phyloP scores from a whole-genome alignment of 2,888 invertebrate species.

The Folsomia candida region DNA sequence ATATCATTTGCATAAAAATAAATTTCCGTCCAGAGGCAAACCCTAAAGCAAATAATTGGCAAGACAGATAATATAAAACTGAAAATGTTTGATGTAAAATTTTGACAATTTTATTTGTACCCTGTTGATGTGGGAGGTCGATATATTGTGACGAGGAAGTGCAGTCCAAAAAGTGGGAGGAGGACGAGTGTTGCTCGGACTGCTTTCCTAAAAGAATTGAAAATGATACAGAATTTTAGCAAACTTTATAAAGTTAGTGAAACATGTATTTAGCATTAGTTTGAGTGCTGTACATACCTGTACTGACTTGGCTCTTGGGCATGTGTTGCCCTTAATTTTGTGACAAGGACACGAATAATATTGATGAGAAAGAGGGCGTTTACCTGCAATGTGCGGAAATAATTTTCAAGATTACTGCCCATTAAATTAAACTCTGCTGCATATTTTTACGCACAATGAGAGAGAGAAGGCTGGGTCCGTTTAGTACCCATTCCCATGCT shows the following conservation, averaged over 20 bases:
- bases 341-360: slow-evolving; percentile 80
- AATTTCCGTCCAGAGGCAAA: slow-evolving; percentile 51
- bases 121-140: slow-evolving; percentile 51
- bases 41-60: too few species aligned
- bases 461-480: slow-evolving; percentile 54
- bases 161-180: slow-evolving; percentile 58
- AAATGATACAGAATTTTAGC: not conserved
- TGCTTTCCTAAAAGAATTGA: slow-evolving; percentile 54
- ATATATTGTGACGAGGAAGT: slow-evolving; percentile 57
- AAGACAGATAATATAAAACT: slow-evolving; percentile 24
- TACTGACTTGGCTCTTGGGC: slow-evolving; percentile 57
- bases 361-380: slow-evolving; percentile 84
- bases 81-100: slow-evolving; percentile 12
- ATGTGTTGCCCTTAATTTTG: slow-evolving; percentile 65
- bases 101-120: too few species aligned
- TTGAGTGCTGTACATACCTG: slow-evolving; percentile 52
- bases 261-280: not conserved
- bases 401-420: not conserved
- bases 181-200: slow-evolving; percentile 57
- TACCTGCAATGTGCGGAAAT: slow-evolving; percentile 53
- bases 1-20: slow-evolving; percentile 55
- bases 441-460: slow-evolving; percentile 52
- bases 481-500: slow-evolving; percentile 54
- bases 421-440: too few species aligned
- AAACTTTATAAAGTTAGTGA: not conserved